These are phyloP conservation scores for Austrolebias charrua DNA, from an alignment of 2,797 vertebrate species.

Conservation along the genomic window DNA sequence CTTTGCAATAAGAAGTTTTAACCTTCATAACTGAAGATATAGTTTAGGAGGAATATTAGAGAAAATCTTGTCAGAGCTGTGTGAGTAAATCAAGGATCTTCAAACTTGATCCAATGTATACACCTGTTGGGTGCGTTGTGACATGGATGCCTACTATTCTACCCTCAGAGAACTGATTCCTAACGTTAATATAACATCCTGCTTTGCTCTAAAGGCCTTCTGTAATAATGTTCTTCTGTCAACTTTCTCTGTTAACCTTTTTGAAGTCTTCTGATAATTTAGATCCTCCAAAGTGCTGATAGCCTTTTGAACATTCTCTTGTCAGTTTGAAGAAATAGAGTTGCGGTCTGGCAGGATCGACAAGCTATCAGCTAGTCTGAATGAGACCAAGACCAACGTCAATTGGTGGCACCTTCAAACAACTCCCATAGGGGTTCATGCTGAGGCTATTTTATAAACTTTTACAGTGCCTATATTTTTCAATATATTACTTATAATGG, in stretches of 20 bases:
- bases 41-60: background rate
- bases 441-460: no score
- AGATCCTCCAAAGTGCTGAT: no score
- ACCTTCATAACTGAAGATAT: background rate
- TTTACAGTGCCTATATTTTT: no score
- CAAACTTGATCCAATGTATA: background rate
- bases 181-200: background rate
- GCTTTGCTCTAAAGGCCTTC: background rate
- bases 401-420: no score
- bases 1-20: background rate
- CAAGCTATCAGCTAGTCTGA: no score
- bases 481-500: no score
- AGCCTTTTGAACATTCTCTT: no score
- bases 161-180: background rate
- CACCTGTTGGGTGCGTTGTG: background rate
- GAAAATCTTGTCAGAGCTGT: background rate
- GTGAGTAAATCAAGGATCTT: background rate
- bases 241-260: background rate
- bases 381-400: no score
- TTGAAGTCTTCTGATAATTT: background rate
- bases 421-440: no score
- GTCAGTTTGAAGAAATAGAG: no score
- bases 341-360: no score
- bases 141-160: background rate
- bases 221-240: slow-evolving; percentile 26